Conservation (phyloP, 2,113 vertebrate species). For the Lampris megalopsis region DNA sequence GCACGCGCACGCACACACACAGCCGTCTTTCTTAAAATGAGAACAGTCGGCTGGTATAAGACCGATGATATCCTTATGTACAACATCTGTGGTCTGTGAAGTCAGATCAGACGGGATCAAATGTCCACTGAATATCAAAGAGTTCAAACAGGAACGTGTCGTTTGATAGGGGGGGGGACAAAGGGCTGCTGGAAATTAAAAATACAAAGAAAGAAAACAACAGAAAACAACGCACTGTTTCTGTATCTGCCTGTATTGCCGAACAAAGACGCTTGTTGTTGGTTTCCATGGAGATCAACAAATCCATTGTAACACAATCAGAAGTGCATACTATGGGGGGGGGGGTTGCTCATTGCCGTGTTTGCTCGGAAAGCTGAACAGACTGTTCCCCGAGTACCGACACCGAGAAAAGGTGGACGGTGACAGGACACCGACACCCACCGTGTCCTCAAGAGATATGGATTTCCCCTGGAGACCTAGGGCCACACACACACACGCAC, state of each 20-base stretch:
- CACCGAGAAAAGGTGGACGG: slow-evolving; percentile 7
- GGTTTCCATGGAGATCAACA: not conserved
- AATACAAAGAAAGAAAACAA: not conserved
- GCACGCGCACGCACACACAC: slow-evolving; percentile 3
- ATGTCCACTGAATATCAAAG: slow-evolving; percentile 19
- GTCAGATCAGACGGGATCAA: not conserved
- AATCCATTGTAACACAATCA: slow-evolving; percentile 29
- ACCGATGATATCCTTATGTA: no score
- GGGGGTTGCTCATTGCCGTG: slow-evolving; percentile 12
- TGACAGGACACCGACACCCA: slow-evolving; percentile 1
- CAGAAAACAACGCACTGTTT: not conserved
- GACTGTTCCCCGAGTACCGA: slow-evolving; percentile 23
- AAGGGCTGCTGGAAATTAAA: not conserved
- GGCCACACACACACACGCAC: slow-evolving; percentile 24
- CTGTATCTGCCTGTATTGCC: not conserved
- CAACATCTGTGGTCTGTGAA: not conserved
- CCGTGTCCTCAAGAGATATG: slow-evolving; percentile 16
- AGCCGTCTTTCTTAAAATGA: not conserved
- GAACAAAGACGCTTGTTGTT: not conserved
- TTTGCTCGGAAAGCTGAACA: slow-evolving; percentile 31
- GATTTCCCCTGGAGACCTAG: slow-evolving; percentile 19
- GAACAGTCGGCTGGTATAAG: not conserved
- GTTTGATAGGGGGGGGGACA: not conserved
- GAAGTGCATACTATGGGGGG: not conserved
- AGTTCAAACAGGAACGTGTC: slow-evolving; percentile 3